Conservation (phyloP, 2,797 vertebrate genomes). For the Apogon hyalosoma region DNA sequence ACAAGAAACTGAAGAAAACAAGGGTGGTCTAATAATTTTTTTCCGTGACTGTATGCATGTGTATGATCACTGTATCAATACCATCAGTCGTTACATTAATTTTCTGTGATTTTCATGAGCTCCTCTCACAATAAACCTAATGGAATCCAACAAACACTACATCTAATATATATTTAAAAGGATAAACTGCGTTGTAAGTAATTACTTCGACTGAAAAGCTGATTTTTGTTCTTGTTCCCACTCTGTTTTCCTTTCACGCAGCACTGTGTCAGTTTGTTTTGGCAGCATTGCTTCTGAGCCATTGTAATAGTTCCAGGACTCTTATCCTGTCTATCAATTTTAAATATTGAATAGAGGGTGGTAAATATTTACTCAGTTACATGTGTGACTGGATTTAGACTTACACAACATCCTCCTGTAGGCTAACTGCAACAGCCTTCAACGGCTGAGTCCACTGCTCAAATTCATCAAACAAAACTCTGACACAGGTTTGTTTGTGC, state of each 20-base stretch:
- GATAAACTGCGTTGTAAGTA: no score
- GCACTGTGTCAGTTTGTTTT: not conserved
- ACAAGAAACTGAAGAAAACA: no score
- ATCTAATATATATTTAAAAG: no score
- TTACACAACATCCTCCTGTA: not conserved
- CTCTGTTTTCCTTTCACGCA: not conserved
- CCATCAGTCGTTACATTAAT: no score
- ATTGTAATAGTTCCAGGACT: not conserved
- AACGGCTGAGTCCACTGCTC: not conserved
- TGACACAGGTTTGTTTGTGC: not conserved
- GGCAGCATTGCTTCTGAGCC: not conserved
- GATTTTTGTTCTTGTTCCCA: not conserved
- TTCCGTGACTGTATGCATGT: no score
- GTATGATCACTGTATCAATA: no score
- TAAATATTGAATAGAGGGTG: slow-evolving; percentile 6
- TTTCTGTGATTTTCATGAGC: no score
- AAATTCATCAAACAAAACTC: slow-evolving; percentile 1
- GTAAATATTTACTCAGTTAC: slow-evolving; percentile 31
- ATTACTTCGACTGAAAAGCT: not conserved
- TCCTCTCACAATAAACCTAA: no score
- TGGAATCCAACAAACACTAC: no score
- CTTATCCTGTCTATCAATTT: slow-evolving; percentile 16
- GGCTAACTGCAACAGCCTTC: not conserved
- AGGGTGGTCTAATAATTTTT: no score
- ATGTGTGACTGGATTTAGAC: slow-evolving; percentile 2